Evolutionary conservation across 2,888 invertebrate genomes (phyloP).

Genomic region (Magallana nippona): DNA sequence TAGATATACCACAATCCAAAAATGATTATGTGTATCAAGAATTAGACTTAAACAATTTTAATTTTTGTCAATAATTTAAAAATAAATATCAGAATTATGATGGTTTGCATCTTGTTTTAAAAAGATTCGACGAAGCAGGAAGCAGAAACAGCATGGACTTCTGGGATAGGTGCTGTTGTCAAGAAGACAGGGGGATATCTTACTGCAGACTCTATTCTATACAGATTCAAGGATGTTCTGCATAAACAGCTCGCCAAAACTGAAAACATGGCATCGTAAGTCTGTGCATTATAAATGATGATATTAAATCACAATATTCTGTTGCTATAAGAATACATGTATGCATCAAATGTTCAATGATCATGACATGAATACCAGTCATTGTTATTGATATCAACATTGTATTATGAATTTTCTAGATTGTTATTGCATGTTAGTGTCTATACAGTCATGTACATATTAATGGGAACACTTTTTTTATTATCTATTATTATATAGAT

Average conservation of each 20-base stretch:
- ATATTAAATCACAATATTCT: neutral
- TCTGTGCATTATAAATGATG: neutral
- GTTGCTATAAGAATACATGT: too few relatives aligned
- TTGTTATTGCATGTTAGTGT: too few relatives aligned
- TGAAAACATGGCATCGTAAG: neutral
- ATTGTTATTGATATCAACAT: too few relatives aligned
- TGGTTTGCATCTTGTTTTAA: neutral
- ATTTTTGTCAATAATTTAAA: too few relatives aligned
- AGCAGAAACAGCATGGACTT: constrained; percentile 62
- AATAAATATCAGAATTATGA: neutral
- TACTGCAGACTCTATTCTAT: constrained; percentile 60
- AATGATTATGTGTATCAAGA: too few relatives aligned
- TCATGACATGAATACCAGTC: too few relatives aligned
- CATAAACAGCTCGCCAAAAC: constrained; percentile 34
- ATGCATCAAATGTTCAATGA: too few relatives aligned
- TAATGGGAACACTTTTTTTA: neutral
- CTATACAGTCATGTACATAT: neutral
- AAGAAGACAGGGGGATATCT: constrained; percentile 63
- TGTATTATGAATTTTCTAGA: too few relatives aligned
- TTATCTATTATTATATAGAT: constrained; percentile 5
- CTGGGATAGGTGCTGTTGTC: constrained; percentile 61
- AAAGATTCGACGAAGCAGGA: constrained; percentile 56
- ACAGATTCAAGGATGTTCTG: constrained; percentile 52
- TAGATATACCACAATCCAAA: too few relatives aligned
- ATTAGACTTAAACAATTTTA: too few relatives aligned